Conservation (phyloP, 2,888 invertebrate species). For the Isoperla grammatica region DNA sequence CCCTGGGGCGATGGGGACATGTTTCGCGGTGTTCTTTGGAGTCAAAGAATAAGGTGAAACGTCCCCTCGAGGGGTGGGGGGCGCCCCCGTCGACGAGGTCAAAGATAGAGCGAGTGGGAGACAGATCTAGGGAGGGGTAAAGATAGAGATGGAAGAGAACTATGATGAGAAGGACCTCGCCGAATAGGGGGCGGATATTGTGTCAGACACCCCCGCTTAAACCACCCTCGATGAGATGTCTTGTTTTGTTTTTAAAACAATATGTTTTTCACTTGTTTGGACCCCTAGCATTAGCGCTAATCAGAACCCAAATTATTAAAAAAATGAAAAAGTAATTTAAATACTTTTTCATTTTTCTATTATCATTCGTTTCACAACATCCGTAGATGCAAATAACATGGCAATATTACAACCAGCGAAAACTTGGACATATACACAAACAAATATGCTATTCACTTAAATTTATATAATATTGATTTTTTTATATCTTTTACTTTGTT, state of each 20-base stretch:
- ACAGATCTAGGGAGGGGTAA: background rate
- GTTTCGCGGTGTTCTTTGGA: conserved; percentile 12
- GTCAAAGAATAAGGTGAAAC: conserved; percentile 17
- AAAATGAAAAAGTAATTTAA: conserved; percentile 25
- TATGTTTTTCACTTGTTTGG: conserved; percentile 26
- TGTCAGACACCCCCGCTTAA: background rate
- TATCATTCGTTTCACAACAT: conserved; percentile 14
- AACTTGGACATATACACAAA: conserved; percentile 31
- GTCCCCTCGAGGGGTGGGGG: background rate
- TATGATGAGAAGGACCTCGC: conserved; percentile 9
- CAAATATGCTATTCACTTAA: conserved; percentile 30
- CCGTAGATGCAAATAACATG: conserved; percentile 25
- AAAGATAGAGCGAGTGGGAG: background rate
- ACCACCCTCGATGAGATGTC: conserved; percentile 5
- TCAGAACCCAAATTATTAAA: conserved; percentile 26
- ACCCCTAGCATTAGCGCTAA: conserved; percentile 28
- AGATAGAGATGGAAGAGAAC: background rate
- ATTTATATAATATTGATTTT: conserved; percentile 24
- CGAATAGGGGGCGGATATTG: too few species aligned
- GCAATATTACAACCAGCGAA: conserved; percentile 30
- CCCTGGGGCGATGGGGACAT: conserved; percentile 8
- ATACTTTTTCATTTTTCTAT: conserved; percentile 13
- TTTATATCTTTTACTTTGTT: conserved; percentile 21
- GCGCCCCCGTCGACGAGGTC: background rate
- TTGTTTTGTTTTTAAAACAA: conserved; percentile 20